Conservation (phyloP, 2,888 invertebrate species). For the Cephus pygmeus region DNA sequence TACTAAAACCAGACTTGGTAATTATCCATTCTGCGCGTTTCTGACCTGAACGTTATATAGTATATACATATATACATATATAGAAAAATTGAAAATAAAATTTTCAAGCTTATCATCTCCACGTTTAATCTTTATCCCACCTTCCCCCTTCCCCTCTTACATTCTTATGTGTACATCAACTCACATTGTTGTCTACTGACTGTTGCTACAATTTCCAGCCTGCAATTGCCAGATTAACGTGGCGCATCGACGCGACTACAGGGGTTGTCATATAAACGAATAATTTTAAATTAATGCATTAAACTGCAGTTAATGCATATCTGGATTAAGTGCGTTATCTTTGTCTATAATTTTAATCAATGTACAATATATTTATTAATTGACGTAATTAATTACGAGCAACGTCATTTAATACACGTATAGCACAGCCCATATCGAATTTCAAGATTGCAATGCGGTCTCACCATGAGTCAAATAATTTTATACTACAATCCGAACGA, state of each 20-base stretch:
- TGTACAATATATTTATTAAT: not conserved
- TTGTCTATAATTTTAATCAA: not conserved
- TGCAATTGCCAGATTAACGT: too few species aligned
- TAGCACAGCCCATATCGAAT: not conserved
- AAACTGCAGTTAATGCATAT: not conserved
- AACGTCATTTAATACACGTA: not conserved
- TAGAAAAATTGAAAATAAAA: too few species aligned
- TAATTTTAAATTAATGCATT: not conserved
- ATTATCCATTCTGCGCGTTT: not conserved
- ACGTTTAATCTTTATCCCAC: too few species aligned
- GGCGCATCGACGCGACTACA: too few species aligned
- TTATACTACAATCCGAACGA: conserved; percentile 14
- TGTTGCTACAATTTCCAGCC: too few species aligned
- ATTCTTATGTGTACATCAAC: too few species aligned
- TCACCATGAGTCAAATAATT: not conserved
- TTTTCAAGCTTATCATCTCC: too few species aligned
- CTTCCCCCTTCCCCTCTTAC: too few species aligned
- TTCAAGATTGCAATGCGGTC: not conserved
- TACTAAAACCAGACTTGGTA: not conserved
- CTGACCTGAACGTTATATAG: not conserved
- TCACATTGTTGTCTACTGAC: too few species aligned
- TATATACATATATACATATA: too few species aligned
- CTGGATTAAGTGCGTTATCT: not conserved
- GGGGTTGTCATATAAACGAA: not conserved
- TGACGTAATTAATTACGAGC: not conserved